phyloP scores from a whole-genome alignment of 2,113 vertebrate genomes.

The Scytalopus superciliaris region DNA sequence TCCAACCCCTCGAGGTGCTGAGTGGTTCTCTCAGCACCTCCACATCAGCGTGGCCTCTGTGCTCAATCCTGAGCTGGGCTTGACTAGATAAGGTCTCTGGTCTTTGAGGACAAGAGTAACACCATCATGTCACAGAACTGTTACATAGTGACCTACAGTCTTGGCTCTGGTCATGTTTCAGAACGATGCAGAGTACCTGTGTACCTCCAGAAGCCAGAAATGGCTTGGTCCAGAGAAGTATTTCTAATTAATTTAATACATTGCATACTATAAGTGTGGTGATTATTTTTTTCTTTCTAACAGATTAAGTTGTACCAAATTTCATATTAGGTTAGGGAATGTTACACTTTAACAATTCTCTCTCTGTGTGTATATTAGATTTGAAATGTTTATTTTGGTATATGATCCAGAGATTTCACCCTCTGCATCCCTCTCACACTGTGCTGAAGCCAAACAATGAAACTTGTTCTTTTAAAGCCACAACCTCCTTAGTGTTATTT shows the following conservation, averaged over 20 bases:
- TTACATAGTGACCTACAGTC: background rate
- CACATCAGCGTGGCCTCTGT: background rate
- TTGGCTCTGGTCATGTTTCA: background rate
- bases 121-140: background rate
- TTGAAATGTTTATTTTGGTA: slow-evolving; percentile 58
- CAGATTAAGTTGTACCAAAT: background rate
- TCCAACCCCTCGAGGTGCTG: background rate
- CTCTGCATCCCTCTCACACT: slow-evolving; percentile 15
- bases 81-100: background rate
- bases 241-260: background rate
- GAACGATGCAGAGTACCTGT: background rate
- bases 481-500: background rate
- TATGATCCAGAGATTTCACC: slow-evolving; percentile 16
- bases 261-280: background rate
- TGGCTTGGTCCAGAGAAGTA: rapidly evolving
- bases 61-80: rapidly evolving
- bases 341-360: background rate
- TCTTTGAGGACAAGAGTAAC: background rate
- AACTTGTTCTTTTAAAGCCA: background rate
- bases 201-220: background rate
- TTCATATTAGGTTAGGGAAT: background rate
- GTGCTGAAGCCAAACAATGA: slow-evolving; percentile 11
- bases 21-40: slow-evolving; percentile 10
- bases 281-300: background rate
- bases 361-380: background rate